phyloP scores from a whole-genome alignment of 2,888 invertebrate genomes.

The Chrysomela aeneicollis region DNA sequence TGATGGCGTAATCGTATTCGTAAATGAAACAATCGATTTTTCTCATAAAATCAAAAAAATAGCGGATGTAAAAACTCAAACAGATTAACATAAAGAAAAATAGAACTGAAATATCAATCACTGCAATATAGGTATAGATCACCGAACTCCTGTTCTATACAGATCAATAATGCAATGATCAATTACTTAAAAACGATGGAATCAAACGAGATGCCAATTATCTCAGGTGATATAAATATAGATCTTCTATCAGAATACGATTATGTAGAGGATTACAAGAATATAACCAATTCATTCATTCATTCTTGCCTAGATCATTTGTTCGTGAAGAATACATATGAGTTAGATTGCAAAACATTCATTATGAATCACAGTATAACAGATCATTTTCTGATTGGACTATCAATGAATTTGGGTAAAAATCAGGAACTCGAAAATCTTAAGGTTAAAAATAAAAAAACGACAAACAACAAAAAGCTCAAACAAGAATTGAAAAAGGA shows the following conservation, averaged over 20 bases:
- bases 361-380: slow-evolving; percentile 9
- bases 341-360: neutral
- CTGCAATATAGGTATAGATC: neutral
- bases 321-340: neutral
- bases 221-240: neutral
- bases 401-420: neutral
- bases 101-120: neutral
- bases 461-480: neutral
- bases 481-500: neutral
- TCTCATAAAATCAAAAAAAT: slow-evolving; percentile 1
- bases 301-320: neutral
- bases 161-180: neutral
- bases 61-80: neutral
- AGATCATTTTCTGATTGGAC: slow-evolving; percentile 5
- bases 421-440: neutral
- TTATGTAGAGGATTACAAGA: neutral
- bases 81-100: neutral
- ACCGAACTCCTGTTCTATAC: neutral
- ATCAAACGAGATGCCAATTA: neutral
- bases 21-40: slow-evolving; percentile 8
- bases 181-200: neutral
- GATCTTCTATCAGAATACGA: neutral
- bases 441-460: neutral
- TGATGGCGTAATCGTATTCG: slow-evolving; percentile 1
- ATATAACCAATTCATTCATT: neutral